Base-by-base conservation (phyloP, 2,113 vertebrate species). In the Amia ocellicauda region DNA sequence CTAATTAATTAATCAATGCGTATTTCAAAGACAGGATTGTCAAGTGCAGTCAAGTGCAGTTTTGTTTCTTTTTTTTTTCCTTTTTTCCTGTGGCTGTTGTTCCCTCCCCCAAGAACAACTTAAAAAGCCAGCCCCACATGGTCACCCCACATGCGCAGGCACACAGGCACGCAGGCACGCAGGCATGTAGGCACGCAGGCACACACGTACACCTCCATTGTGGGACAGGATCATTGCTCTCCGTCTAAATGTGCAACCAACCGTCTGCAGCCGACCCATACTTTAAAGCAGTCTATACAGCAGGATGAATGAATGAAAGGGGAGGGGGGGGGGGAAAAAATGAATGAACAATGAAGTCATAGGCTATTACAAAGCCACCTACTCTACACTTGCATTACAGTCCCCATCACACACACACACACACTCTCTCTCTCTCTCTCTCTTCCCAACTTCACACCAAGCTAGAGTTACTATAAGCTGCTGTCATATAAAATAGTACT, bases 1-100 rank as follows among this genome's bases (percentile, higher is more conserved):
- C 73, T 85, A 88, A 88, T 87, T 80, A 82, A 82, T 86, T 60
- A 86, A 88, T 90, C 88, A 81, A 89, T 88, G 83, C 69, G 82
- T 78, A 83, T 87, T 87, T 86, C 79, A 80, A 77, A 70, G 72
- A 83, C 76, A 69, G 79, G 57, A 61, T 78, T 84, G 82, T 87
- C 85, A 80, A 87, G 84, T 79, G 81, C 78, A 74, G 79, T 86
- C 81, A 85, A 85, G 80, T 80, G 82, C 71, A 74, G 82, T 87
- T 82, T 82, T 63, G 59, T 69, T 53, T 49, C 60, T n/a, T n/a
- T n/a, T n/a, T n/a, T 69, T 28, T 16, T 69, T 67, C 69, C 74
- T 63, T 47, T 68, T 52, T 54, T 67, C 43, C 31, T 56, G 19
- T 22, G 63, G 73, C 74, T 74, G 72, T 81, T 28, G 52, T 73